Percentiles rank a stretch among this genome's conserved stretches.
Evolutionary conservation across 1,140 invertebrate species (phyloP).

Genomic region (Augochlora pura): DNA sequence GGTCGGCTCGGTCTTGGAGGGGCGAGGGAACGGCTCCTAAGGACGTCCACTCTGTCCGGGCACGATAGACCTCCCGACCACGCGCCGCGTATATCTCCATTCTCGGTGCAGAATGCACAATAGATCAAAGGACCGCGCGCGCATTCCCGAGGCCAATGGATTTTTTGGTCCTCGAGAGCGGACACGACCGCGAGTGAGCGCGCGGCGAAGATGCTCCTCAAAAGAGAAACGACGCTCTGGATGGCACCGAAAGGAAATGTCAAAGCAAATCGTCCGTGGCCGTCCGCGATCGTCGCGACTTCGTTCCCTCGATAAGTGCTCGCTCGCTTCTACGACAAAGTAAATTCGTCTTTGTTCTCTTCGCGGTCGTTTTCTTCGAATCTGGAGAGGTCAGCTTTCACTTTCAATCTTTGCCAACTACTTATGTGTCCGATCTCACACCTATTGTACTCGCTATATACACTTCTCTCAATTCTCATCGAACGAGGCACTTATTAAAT

Average conservation of each 20-base stretch:
- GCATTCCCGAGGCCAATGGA: constrained; percentile 17
- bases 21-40: constrained; percentile 14
- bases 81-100: not conserved
- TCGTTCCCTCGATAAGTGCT: not conserved
- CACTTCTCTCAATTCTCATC: too few relatives aligned
- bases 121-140: constrained; percentile 26
- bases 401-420: too few relatives aligned
- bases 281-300: not conserved
- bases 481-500: not conserved
- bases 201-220: too few relatives aligned
- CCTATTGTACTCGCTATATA: too few relatives aligned
- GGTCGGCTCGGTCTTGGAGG: too few relatives aligned
- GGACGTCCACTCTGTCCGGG: not conserved
- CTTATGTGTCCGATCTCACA: too few relatives aligned
- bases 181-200: not conserved
- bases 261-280: constrained; percentile 27
- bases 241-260: not conserved
- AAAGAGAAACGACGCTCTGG: not conserved
- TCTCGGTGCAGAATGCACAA: constrained; percentile 17
- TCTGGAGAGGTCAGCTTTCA: too few relatives aligned
- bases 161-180: constrained; percentile 27
- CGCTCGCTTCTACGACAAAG: not conserved
- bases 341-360: not conserved
- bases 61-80: constrained; percentile 20
- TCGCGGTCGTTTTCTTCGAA: too few relatives aligned